phyloP scores from a whole-genome alignment of 2,113 vertebrate genomes.

The Leucosticte australis region DNA sequence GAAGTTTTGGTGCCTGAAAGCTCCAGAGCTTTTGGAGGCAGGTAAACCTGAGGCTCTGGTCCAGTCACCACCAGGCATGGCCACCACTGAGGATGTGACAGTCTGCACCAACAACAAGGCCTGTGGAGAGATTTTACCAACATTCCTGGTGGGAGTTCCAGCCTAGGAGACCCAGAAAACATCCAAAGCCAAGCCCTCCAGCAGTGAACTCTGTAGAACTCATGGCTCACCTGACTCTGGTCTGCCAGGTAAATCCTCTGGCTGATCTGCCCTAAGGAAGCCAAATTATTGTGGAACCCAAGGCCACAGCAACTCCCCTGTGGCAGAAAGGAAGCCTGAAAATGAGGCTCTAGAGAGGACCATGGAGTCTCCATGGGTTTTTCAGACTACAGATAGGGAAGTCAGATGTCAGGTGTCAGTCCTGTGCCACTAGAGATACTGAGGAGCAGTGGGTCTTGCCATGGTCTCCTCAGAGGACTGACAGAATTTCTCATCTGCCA shows the following conservation, averaged over 20 bases:
- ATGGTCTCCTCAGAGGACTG: background rate
- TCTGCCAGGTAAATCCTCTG: background rate
- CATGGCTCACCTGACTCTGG: background rate
- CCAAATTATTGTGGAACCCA: background rate
- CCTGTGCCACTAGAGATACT: background rate
- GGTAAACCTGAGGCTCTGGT: background rate
- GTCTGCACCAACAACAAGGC: background rate
- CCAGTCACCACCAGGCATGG: rapidly evolving
- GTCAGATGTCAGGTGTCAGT: background rate
- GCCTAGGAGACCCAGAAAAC: background rate
- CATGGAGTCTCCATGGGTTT: background rate
- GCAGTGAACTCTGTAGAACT: background rate
- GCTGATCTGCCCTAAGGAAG: background rate
- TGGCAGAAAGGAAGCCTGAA: background rate
- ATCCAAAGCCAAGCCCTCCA: background rate
- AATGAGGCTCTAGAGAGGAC: background rate
- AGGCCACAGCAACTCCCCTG: background rate
- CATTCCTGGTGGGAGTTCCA: background rate
- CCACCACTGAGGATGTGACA: rapidly evolving
- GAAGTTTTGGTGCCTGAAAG: background rate
- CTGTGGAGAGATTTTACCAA: background rate
- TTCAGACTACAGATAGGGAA: background rate
- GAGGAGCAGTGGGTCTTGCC: background rate
- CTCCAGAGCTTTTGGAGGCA: background rate
- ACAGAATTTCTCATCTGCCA: background rate